Evolutionary conservation across 2,888 invertebrate species (phyloP), one percentile per base, ranked within the genome.

Genomic region (Panzeria rudis): DNA sequence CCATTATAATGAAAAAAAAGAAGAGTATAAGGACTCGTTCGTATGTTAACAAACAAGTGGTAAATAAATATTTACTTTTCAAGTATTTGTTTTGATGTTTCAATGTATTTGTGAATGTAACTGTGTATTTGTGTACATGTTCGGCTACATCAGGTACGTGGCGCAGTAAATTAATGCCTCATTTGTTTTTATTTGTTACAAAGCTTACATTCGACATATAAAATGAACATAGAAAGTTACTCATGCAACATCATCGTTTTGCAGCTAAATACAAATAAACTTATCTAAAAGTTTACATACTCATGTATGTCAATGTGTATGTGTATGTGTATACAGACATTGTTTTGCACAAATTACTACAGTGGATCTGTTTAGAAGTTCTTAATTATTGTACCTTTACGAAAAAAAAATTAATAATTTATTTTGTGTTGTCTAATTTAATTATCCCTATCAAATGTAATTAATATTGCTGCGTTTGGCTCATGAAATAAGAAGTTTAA

Each of bases 141-240:
- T 23, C 23, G 15, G 38, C n/a, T 38, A 66, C 20, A 47, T 25
- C 71, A 72, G 59, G 68, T 75, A 87, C 87, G 87, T 85, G 82
- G 83, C 85, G 83, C 79, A 87, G 87, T 87, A 89, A 90, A 90
- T 90, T 90, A 90, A 90, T 90, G 90, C 90, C 89, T 90, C 89
- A 89, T 90, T 90, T 90, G 88, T 83, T 80, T 82, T 78, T 84
- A 84, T 86, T 86, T 82, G 86, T 77, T 76, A 80, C 85, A 85
- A 79, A 78, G 66, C 35, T 47, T 20, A 20, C 29, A 29, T 29
- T 5, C 5, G 5, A 29, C 52, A 72, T 41, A 77, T 72, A 73
- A 72, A 78, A 50, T 13, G 54, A 77, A 69, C 82, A 59, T 66
- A 75, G 73, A 79, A 71, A 71, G 17, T 78, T 29, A 75, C 73